phyloP scores from a whole-genome alignment of 2,113 vertebrate genomes.

The Girardinichthys multiradiatus region DNA sequence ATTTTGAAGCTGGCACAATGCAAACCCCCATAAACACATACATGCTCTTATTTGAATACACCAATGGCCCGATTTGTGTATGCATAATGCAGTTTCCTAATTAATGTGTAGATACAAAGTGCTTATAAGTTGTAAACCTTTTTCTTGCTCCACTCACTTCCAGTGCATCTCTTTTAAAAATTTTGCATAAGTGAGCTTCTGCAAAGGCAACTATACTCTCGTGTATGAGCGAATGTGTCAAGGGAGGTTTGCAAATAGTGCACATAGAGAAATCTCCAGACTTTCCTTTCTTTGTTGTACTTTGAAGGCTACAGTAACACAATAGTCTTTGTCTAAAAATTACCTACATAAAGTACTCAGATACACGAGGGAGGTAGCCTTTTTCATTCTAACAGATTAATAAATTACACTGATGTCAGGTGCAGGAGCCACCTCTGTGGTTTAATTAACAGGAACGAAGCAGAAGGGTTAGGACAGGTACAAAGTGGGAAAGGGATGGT shows the following conservation, averaged over 20 bases:
- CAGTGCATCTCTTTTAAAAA: conserved; percentile 42
- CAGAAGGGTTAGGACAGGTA: conserved; percentile 26
- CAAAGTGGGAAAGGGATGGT: conserved; percentile 30
- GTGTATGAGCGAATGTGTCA: conserved; percentile 15
- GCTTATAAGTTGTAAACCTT: conserved; percentile 58
- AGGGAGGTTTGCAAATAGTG: conserved; percentile 45
- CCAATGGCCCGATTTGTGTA: conserved; percentile 60
- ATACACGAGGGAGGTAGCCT: conserved; percentile 57
- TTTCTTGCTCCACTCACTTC: conserved; percentile 38
- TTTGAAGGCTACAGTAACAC: conserved; percentile 59
- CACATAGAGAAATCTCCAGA: conserved; percentile 59
- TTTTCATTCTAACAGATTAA: conserved; percentile 61
- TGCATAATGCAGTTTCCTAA: conserved; percentile 64
- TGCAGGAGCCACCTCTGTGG: conserved; percentile 61
- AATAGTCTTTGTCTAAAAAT: conserved; percentile 25
- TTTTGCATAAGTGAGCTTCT: conserved; percentile 51
- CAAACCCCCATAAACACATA: conserved; percentile 15
- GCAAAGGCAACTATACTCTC: conserved; percentile 29
- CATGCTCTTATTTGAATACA: conserved; percentile 13
- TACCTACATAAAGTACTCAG: conserved; percentile 7
- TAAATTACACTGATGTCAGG: conserved; percentile 66
- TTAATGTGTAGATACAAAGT: conserved; percentile 68
- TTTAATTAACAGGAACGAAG: conserved; percentile 69
- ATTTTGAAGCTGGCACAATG: conserved; percentile 58
- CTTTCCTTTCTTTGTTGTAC: conserved; percentile 68